Base-by-base conservation (phyloP, 2,888 invertebrate species). In the Ophioninae sp. region DNA sequence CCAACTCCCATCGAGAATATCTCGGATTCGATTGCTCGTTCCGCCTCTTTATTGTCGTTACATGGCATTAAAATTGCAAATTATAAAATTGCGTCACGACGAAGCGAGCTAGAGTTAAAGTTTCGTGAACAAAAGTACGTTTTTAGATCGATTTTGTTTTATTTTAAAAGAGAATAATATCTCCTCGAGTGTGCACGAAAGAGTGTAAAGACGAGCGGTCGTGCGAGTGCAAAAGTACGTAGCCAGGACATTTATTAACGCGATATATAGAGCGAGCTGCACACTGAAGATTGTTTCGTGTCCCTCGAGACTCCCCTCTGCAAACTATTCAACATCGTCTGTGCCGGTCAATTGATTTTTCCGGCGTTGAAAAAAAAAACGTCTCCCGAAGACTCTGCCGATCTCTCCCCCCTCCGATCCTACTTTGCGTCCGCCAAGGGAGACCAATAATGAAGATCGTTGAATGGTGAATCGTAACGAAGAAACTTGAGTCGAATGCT, bases 321-420 rank as follows among this genome's bases (percentile, higher is more conserved):
- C 44, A 51, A 69, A 58, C 69, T 73, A 69, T 78, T 81, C 64
- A 73, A 69, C 77, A 65, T 72, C 37, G 56, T 17, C 79, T 64
- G 56, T 44, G 67, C 22, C 72, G 69, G 51, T 65, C 80, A 83
- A 83, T 83, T 81, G 83, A 81, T 81, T 81, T 71, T 83, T 83
- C 83, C 83, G 83, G 83, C 81, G 69, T 64, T 80, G 71, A 80
- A 74, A 63, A 72, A 61, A 51, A 74, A 30, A 30, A 30, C 30
- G 71, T 59, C 74, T 65, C 65, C 71, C 65, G 69, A 71, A 59
- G 30, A 77, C 41, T 39, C 30, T 30, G 30, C 6, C 1, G 10
- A 37, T 1, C 44, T 39, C 58, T 30, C 44, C 20, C 41, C 20
- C n/a, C 22, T 63, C 20, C 6, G 13, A 41, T n/a, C 17, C 20